Conservation (phyloP, 2,888 invertebrate species). For the Leptinotarsa haldemani region DNA sequence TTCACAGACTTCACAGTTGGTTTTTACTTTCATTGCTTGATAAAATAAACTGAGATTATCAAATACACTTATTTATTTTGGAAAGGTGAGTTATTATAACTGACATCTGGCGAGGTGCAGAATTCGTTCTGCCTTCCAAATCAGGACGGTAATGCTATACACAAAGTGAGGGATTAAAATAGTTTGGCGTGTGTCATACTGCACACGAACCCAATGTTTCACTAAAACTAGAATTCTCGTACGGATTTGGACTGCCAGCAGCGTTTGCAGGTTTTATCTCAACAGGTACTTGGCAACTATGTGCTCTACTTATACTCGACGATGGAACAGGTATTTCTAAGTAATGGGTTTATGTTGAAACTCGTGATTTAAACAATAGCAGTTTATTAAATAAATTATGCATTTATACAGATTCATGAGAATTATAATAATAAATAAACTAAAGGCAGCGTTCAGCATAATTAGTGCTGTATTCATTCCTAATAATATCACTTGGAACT, state of each 20-base stretch:
- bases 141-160: constrained; percentile 72
- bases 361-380: constrained; percentile 59
- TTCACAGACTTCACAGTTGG: constrained; percentile 14
- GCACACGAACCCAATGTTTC: constrained; percentile 67
- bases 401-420: constrained; percentile 59
- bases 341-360: constrained; percentile 50
- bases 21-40: constrained; percentile 30
- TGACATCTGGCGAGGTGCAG: constrained; percentile 55
- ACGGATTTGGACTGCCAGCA: constrained; percentile 46
- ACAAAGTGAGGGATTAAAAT: constrained; percentile 70
- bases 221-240: constrained; percentile 45
- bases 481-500: constrained; percentile 65
- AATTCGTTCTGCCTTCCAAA: constrained; percentile 65
- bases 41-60: constrained; percentile 25
- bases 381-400: constrained; percentile 62
- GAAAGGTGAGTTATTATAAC: constrained; percentile 32
- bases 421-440: constrained; percentile 56
- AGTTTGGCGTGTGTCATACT: constrained; percentile 68
- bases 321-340: constrained; percentile 8
- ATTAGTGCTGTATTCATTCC: constrained; percentile 63
- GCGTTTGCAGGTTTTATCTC: constrained; percentile 22
- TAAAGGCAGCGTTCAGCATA: constrained; percentile 59
- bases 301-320: constrained; percentile 8
- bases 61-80: constrained; percentile 15
- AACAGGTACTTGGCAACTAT: constrained; percentile 9